These are phyloP conservation scores for Diprion similis DNA, from an alignment of 1,140 invertebrate species.

Conservation along the genomic window DNA sequence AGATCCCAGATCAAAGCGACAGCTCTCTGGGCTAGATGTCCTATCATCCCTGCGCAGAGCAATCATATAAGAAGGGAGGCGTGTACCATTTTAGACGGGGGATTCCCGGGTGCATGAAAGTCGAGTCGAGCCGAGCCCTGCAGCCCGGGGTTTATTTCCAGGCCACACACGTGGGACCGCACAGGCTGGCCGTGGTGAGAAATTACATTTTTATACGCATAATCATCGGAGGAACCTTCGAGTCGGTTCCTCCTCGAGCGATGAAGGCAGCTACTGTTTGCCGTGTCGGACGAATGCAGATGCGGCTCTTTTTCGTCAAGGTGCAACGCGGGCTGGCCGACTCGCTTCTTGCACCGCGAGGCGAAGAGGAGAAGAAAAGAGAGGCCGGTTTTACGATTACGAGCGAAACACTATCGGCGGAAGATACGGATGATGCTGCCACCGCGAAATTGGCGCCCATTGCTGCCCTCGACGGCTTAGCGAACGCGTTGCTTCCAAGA, in stretches of 20 bases:
- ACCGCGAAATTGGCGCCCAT: no score
- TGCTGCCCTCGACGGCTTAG: no score
- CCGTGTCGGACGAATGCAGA: not conserved
- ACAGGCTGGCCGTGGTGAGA: slow-evolving; percentile 32
- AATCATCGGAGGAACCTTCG: slow-evolving; percentile 32
- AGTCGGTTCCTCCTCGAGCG: not conserved
- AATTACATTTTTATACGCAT: slow-evolving; percentile 50
- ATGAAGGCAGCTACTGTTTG: not conserved
- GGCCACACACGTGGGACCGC: slow-evolving; percentile 27
- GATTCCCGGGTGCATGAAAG: not conserved
- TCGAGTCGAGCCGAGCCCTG: no score
- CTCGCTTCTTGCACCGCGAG: not conserved
- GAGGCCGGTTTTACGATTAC: slow-evolving; percentile 34
- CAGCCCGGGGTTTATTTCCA: not conserved
- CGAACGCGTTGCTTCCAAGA: no score
- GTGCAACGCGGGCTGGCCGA: slow-evolving; percentile 4
- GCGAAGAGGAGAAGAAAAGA: not conserved
- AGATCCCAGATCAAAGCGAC: not conserved
- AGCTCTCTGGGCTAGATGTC: no score
- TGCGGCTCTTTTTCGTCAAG: slow-evolving; percentile 17
- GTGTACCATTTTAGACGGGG: not conserved
- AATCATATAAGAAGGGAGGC: not conserved
- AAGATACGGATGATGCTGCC: no score
- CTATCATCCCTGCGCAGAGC: no score
- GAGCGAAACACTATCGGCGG: slow-evolving; percentile 28